Conservation (phyloP, 2,888 invertebrate species). For the Elysia crispata region DNA sequence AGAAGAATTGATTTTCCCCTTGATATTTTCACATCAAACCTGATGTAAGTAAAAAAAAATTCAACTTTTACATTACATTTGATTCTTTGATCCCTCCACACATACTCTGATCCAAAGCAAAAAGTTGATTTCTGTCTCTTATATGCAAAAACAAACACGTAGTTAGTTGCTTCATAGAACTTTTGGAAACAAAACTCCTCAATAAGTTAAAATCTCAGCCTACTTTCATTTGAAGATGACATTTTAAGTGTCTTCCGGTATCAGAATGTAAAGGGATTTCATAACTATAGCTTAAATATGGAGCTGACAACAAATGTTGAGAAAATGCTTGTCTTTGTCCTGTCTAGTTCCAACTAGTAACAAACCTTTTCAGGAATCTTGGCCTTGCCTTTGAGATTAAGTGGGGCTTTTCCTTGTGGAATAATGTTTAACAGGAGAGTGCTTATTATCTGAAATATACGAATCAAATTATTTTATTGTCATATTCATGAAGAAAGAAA, state of each 20-base stretch:
- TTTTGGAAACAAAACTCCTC: not conserved
- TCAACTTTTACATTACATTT: too few relatives aligned
- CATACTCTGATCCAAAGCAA: not conserved
- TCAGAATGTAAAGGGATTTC: too few relatives aligned
- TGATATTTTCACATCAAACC: too few relatives aligned
- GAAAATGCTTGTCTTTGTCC: not conserved
- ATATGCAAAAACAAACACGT: not conserved
- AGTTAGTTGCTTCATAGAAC: not conserved
- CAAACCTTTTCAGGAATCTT: conserved; percentile 82
- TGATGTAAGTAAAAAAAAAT: too few relatives aligned
- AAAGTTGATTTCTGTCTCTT: too few relatives aligned
- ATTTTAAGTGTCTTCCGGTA: too few relatives aligned
- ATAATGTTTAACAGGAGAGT: conserved; percentile 76
- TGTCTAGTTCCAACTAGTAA: conserved; percentile 7
- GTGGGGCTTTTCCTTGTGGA: conserved; percentile 79
- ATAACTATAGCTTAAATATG: too few relatives aligned
- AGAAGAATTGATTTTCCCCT: too few relatives aligned
- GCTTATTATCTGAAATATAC: conserved; percentile 70
- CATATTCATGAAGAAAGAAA: too few relatives aligned
- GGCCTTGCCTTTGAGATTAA: conserved; percentile 85
- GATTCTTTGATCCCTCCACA: not conserved
- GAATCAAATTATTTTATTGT: too few relatives aligned
- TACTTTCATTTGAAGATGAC: too few relatives aligned
- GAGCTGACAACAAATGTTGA: too few relatives aligned
- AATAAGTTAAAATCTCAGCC: not conserved